These are phyloP conservation scores for Aselliscus stoliczkanus DNA, from an alignment of 2,797 vertebrate species.

Conservation along the genomic window DNA sequence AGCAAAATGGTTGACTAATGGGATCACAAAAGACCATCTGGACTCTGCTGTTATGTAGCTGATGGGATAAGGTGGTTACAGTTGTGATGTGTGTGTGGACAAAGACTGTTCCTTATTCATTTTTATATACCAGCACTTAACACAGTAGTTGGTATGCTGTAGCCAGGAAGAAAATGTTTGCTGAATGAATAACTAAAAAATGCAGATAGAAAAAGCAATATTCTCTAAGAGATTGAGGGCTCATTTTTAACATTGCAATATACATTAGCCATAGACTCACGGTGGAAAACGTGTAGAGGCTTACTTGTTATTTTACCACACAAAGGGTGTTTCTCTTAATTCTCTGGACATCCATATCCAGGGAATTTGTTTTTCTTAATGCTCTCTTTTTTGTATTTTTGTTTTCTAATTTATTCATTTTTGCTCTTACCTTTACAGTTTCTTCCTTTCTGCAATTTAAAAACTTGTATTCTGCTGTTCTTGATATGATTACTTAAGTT, in stretches of 20 bases:
- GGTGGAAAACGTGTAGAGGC: fast-evolving
- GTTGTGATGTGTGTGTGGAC: not conserved
- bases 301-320: not conserved
- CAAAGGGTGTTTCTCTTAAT: not conserved
- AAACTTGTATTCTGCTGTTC: not conserved
- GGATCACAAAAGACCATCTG: not conserved
- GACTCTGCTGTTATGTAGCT: too few relatives aligned
- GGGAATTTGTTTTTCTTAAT: not conserved
- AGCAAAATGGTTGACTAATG: not conserved
- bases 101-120: not conserved
- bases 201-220: not conserved
- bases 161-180: not conserved
- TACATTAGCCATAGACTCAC: fast-evolving
- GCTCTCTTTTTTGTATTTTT: not conserved
- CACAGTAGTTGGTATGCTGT: not conserved
- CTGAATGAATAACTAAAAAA: not conserved
- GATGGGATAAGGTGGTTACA: not conserved
- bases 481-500: not conserved
- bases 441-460: not conserved
- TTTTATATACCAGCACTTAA: not conserved
- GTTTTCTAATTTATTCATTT: not conserved
- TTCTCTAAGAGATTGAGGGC: not conserved
- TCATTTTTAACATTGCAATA: not conserved
- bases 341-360: not conserved
- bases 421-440: not conserved